Evolutionary conservation across 2,888 invertebrate species (phyloP).

Genomic region (Stegophylla sp.): DNA sequence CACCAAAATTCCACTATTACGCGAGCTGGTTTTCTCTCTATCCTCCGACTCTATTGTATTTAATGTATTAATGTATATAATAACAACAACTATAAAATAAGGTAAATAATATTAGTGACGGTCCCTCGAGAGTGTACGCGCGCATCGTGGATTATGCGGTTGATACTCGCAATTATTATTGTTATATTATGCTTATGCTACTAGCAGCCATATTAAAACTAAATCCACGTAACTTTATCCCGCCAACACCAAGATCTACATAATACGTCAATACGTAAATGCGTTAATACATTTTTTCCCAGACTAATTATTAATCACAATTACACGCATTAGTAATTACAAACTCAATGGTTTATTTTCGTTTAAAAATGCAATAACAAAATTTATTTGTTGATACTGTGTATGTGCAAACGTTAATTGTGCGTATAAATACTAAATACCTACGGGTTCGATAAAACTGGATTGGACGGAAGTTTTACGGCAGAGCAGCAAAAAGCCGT

Average conservation of each 20-base stretch:
- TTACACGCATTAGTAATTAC: neutral
- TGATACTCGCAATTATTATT: slow-evolving; percentile 51
- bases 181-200: slow-evolving; percentile 33
- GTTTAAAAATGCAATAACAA: neutral
- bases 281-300: too few relatives aligned
- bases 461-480: slow-evolving; percentile 12
- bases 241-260: neutral
- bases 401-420: slow-evolving; percentile 1
- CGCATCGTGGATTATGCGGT: slow-evolving; percentile 44
- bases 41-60: slow-evolving; percentile 23
- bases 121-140: slow-evolving; percentile 34
- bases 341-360: neutral
- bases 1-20: slow-evolving; percentile 24
- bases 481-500: slow-evolving; percentile 27
- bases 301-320: neutral
- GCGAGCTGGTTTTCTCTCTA: slow-evolving; percentile 11
- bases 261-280: neutral
- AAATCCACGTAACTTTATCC: slow-evolving; percentile 30
- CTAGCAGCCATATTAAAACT: slow-evolving; percentile 13
- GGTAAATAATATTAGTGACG: slow-evolving; percentile 55
- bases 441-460: slow-evolving; percentile 7
- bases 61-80: slow-evolving; percentile 53
- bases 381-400: neutral
- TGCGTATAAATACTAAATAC: slow-evolving; percentile 2
- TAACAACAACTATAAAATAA: slow-evolving; percentile 55